phyloP scores from a whole-genome alignment of 2,113 vertebrate species.

The Chauna torquata region DNA sequence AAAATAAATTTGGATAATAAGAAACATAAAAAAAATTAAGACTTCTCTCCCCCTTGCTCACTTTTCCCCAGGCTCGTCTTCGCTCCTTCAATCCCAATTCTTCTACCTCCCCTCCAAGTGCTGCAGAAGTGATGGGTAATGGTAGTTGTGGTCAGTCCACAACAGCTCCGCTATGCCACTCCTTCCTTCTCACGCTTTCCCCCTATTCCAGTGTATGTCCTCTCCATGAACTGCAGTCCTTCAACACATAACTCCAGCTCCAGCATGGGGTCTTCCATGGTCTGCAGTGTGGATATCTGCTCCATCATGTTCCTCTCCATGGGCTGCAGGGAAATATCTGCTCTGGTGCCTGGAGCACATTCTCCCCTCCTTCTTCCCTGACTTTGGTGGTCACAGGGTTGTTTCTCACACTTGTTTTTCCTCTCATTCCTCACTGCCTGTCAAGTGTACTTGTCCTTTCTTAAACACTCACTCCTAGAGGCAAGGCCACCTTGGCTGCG shows the following conservation, averaged over 20 bases:
- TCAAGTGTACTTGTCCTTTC: not conserved
- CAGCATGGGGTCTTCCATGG: rapidly evolving
- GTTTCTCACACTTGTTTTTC: not conserved
- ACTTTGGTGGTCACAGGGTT: not conserved
- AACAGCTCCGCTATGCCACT: rapidly evolving
- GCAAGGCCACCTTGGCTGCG: rapidly evolving
- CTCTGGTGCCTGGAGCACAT: rapidly evolving
- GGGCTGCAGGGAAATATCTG: not conserved
- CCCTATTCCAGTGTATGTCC: not conserved
- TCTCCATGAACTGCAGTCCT: not conserved
- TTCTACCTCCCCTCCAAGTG: not conserved
- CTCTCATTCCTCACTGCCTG: not conserved
- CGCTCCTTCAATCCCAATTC: not conserved
- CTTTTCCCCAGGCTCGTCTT: not conserved
- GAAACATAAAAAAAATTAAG: not conserved
- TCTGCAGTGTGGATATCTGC: not conserved
- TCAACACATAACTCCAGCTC: not conserved
- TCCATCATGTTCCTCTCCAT: rapidly evolving
- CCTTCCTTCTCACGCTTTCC: not conserved
- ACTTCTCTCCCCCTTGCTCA: not conserved
- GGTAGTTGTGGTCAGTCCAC: not conserved
- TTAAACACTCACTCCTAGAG: not conserved
- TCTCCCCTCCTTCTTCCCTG: not conserved
- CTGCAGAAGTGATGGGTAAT: not conserved
- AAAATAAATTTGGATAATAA: not conserved